Evolutionary conservation across 1,140 invertebrate genomes (phyloP).

Genomic region (Meloidogyne exigua): DNA sequence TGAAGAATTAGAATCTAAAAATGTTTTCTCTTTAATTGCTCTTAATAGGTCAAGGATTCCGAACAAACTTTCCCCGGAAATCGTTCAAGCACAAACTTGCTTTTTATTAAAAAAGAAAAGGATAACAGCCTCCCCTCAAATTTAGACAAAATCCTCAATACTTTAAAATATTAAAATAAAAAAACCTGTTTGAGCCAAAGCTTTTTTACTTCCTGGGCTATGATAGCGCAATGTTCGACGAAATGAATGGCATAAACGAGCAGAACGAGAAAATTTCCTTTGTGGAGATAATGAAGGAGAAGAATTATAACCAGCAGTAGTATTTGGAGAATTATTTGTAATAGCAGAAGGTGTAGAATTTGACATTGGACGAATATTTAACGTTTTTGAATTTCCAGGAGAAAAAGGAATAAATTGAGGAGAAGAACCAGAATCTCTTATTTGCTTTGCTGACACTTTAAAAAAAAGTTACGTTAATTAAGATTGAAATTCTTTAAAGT

Average conservation of each 20-base stretch:
- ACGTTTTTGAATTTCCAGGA: constrained; percentile 2
- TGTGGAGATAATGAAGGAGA: constrained; percentile 21
- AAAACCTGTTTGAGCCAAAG: constrained; percentile 1
- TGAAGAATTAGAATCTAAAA: not conserved
- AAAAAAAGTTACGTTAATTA: not conserved
- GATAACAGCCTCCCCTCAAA: constrained; percentile 4
- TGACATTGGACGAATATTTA: constrained; percentile 10
- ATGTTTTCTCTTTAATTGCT: not conserved
- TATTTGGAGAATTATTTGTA: constrained; percentile 7
- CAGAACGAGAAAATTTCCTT: constrained; percentile 13
- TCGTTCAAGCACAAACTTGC: no score
- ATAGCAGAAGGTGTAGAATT: constrained; percentile 22
- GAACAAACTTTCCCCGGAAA: no score
- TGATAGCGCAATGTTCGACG: constrained; percentile 13
- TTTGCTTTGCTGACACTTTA: not conserved
- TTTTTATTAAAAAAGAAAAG: no score
- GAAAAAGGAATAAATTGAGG: constrained; percentile 1
- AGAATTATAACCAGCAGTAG: constrained; percentile 1
- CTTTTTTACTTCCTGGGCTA: not conserved
- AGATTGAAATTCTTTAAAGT: not conserved
- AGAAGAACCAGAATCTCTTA: constrained; percentile 4
- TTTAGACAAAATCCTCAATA: not conserved
- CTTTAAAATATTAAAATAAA: not conserved
- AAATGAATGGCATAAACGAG: constrained; percentile 15
- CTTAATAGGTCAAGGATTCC: no score